phyloP scores from a whole-genome alignment of 2,888 invertebrate genomes.

The Coelopa pilipes region DNA sequence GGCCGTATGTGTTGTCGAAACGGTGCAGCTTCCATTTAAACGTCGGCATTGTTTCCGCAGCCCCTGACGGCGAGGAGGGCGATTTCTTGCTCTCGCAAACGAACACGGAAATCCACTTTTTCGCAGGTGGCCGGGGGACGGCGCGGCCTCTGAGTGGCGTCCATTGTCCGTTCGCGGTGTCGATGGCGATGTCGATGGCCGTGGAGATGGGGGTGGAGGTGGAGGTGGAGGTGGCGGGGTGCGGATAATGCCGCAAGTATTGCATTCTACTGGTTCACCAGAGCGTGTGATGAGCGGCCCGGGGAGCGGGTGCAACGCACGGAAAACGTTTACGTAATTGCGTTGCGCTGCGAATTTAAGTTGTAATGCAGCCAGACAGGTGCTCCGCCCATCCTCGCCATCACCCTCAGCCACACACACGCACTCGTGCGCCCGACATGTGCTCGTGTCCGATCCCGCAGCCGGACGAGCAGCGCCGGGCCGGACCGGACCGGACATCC shows the following conservation, averaged over 20 bases:
- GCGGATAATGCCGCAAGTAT: neutral
- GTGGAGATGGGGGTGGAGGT: neutral
- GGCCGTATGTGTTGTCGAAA: no score
- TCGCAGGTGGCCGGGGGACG: neutral
- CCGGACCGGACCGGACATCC: no score
- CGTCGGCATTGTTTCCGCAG: no score
- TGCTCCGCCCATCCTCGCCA: neutral
- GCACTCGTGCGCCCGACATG: neutral
- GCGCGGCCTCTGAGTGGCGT: neutral
- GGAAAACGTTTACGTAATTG: conserved; percentile 20
- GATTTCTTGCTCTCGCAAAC: neutral
- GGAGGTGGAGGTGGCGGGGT: neutral
- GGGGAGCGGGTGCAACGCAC: neutral
- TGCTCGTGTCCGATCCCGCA: neutral
- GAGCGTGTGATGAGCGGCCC: neutral
- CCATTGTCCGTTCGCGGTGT: no score
- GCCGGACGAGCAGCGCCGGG: no score
- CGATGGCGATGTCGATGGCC: neutral
- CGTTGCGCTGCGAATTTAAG: conserved; percentile 22
- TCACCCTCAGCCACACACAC: neutral
- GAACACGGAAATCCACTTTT: conserved; percentile 14
- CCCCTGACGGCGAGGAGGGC: no score
- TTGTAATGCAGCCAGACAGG: conserved; percentile 12
- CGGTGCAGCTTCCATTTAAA: no score
- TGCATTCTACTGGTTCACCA: conserved; percentile 22